Evolutionary conservation across 2,888 invertebrate genomes (phyloP).

Genomic region (Philereme transversata): DNA sequence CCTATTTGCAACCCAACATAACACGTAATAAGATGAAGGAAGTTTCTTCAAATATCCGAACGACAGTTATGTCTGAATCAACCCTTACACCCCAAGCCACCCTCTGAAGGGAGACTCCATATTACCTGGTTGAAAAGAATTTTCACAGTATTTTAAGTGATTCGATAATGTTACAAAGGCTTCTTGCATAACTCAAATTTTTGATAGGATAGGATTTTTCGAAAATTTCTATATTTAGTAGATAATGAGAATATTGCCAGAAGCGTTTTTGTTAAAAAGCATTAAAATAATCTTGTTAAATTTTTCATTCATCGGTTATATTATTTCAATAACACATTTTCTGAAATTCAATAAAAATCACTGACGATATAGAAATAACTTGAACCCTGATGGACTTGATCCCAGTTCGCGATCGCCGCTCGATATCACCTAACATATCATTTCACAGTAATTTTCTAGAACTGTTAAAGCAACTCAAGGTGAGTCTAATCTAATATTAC

Average conservation of each 20-base stretch:
- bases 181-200: constrained; percentile 25
- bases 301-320: background rate
- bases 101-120: constrained; percentile 37
- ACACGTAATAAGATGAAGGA: background rate
- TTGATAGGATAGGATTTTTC: constrained; percentile 10
- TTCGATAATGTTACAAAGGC: constrained; percentile 50
- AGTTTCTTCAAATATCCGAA: background rate
- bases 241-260: background rate
- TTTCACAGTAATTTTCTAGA: no score
- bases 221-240: constrained; percentile 1
- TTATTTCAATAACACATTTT: background rate
- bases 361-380: background rate
- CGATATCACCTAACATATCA: no score
- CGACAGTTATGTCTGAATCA: constrained; percentile 10
- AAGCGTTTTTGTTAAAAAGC: background rate
- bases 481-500: no score
- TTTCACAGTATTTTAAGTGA: constrained; percentile 58
- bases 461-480: no score
- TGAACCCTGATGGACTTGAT: no score
- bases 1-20: background rate
- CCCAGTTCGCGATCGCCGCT: no score
- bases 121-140: constrained; percentile 47
- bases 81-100: constrained; percentile 8
- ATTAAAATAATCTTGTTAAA: no score
- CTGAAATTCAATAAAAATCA: constrained; percentile 6